Conservation (phyloP, 2,113 vertebrate species). For the Procavia capensis region DNA sequence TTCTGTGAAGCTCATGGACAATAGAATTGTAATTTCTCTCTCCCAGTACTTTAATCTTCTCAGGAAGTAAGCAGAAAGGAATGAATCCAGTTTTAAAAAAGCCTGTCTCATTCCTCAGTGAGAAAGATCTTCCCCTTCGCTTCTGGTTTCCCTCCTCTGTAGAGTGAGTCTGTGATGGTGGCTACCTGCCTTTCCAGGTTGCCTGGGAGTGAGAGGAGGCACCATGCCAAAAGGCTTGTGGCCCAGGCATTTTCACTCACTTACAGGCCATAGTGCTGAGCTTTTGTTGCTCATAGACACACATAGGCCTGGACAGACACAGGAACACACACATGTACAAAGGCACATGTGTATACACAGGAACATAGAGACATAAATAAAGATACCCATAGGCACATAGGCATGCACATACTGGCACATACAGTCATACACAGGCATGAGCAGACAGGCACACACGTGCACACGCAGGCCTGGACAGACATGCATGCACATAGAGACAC, state of each 20-base stretch:
- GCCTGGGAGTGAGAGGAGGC: neutral
- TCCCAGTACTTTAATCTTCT: neutral
- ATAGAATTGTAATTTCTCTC: neutral
- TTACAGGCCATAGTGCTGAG: neutral
- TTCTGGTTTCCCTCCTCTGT: neutral
- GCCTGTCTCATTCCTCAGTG: accelerated
- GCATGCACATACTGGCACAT: too few relatives aligned
- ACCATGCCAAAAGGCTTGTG: too few relatives aligned
- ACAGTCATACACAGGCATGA: too few relatives aligned
- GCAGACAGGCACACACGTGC: too few relatives aligned
- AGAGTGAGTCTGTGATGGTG: neutral
- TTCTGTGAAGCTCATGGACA: accelerated
- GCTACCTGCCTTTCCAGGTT: neutral
- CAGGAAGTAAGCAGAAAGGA: neutral
- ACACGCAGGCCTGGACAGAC: neutral
- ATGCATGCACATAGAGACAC: neutral
- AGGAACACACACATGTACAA: too few relatives aligned
- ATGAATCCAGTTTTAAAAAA: too few relatives aligned
- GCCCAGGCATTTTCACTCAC: neutral
- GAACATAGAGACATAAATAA: too few relatives aligned
- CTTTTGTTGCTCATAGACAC: neutral
- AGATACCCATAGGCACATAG: too few relatives aligned
- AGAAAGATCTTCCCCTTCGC: neutral
- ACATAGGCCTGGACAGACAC: neutral
- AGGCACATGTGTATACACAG: too few relatives aligned